Base-by-base conservation (phyloP, 2,797 vertebrate genomes). In the Falco biarmicus region DNA sequence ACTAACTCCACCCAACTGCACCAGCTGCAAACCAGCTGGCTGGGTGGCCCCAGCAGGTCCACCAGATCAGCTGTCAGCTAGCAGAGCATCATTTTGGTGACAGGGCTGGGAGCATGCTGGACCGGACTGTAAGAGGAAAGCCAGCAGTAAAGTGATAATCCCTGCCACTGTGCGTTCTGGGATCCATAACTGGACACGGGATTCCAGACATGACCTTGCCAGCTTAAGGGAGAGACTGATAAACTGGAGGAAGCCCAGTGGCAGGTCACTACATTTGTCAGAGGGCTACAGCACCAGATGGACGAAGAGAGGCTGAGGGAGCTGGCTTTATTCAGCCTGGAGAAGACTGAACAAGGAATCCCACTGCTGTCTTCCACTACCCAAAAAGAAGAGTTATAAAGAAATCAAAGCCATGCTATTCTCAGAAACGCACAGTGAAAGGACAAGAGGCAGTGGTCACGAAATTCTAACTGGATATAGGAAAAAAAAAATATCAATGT, bases 61-160 rank as follows among this genome's bases (percentile, higher is more conserved):
- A 43, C 13, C 53, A 51, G 47, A 31, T 26, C 14, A 87, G 64
- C 24, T 31, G 19, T 22, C 39, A 68, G 37, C 31, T 51, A 82
- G n/a, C 39, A 34, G 45, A 0, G 1, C n/a, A 70, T 53, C 21
- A 15, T 34, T 87, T 28, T 34, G 39, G 25, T 53, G 51, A 47
- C n/a, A 51, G 17, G 17, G 21, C 21, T 47, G 17, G 73, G 53
- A 2, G 1, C 6, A 43, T 7, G 22, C 4, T 1, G n/a, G 45
- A n/a, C n/a, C 77, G 31, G 34, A 47, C 18, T 48, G 22, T 11
- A 61, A 78, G 34, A 73, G 47, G 1, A 53, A 41, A 64, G 70
- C 20, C 77, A 70, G 64, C 57, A 82, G 20, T 13, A 25, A 80
- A 32, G 32, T 4, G 31, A 54, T 43, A 54, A 48, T 26, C 15